phyloP scores from a whole-genome alignment of 2,113 vertebrate genomes.

The Falco punctatus region DNA sequence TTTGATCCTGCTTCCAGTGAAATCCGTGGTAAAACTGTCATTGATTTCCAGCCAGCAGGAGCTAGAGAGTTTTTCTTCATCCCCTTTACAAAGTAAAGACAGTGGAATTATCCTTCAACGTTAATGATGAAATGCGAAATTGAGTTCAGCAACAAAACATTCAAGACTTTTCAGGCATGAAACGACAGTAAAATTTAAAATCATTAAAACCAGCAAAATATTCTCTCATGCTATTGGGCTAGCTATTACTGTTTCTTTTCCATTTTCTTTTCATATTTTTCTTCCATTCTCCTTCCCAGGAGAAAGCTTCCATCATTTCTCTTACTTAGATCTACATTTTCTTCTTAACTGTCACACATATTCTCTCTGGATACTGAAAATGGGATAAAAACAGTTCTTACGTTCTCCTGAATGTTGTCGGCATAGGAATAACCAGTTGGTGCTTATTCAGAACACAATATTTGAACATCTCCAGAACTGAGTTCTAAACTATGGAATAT shows the following conservation, averaged over 20 bases:
- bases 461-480: not conserved
- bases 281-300: not conserved
- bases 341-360: not conserved
- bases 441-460: not conserved
- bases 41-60: slow-evolving; percentile 30
- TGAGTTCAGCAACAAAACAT: not conserved
- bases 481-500: not conserved
- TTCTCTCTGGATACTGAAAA: not conserved
- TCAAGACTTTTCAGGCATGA: not conserved
- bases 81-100: not conserved
- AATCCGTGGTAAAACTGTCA: not conserved
- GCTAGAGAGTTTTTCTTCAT: not conserved
- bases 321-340: not conserved
- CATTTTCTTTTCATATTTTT: not conserved
- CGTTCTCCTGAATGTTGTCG: not conserved
- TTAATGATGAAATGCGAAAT: not conserved
- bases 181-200: not conserved
- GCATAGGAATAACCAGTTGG: not conserved
- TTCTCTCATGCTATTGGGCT: not conserved
- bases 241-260: not conserved
- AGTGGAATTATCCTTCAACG: not conserved
- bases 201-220: not conserved
- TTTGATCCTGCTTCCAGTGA: slow-evolving; percentile 22
- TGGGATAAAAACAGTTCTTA: not conserved
- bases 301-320: not conserved